Evolutionary conservation across 2,113 vertebrate species (phyloP).

Genomic region (Sphyrna mokarran): DNA sequence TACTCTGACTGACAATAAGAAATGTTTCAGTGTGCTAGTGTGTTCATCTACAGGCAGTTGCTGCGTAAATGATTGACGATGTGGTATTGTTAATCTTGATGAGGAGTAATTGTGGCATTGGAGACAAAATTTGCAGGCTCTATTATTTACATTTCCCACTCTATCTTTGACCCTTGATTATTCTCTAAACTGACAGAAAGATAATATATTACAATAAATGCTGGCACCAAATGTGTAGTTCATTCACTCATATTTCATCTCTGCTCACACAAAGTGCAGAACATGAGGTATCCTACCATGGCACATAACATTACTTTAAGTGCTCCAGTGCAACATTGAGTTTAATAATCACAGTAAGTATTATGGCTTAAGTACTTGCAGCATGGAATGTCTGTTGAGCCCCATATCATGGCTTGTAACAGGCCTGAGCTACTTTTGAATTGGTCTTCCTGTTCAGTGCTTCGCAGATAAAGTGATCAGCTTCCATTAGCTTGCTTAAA

Average conservation of each 20-base stretch:
- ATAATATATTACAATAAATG: background rate
- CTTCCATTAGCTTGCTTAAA: constrained; percentile 74
- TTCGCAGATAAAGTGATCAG: constrained; percentile 83
- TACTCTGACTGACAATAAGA: background rate
- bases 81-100: background rate
- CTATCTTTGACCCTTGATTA: background rate
- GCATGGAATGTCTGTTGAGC: background rate
- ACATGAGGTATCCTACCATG: background rate
- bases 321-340: background rate
- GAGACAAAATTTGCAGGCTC: background rate
- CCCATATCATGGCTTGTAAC: constrained; percentile 45
- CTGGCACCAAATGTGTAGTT: background rate
- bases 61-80: background rate
- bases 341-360: background rate
- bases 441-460: constrained; percentile 75
- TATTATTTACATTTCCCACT: background rate
- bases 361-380: constrained; percentile 27
- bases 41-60: background rate
- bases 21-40: background rate
- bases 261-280: background rate
- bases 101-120: background rate
- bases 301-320: background rate
- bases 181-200: background rate
- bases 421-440: constrained; percentile 83
- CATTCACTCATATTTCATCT: background rate